A percentile compares a stretch with the other conserved stretches of the same genome.
These are phyloP conservation scores for Acanthaster planci DNA, from an alignment of 35 echinoderm and acorn worm genomes.

Conservation along the genomic window DNA sequence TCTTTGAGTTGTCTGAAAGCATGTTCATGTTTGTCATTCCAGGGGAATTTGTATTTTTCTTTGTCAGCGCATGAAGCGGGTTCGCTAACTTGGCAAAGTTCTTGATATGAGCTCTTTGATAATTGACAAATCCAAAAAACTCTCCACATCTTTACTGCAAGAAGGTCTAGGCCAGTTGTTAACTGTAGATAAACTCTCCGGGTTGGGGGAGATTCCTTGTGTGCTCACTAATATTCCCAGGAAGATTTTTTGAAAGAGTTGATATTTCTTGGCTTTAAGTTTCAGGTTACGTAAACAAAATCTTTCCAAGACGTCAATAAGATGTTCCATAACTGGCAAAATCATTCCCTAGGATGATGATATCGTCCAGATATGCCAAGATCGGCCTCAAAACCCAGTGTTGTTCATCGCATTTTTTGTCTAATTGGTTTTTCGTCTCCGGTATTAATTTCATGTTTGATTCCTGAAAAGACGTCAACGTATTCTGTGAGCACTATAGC, in stretches of 20 bases:
- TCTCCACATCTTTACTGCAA: constrained; percentile 15
- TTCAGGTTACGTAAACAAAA: not conserved
- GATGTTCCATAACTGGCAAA: not conserved
- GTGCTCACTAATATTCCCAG: not conserved
- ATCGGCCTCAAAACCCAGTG: not conserved
- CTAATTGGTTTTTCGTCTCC: constrained; percentile 38
- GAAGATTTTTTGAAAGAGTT: not conserved
- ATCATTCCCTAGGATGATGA: not conserved
- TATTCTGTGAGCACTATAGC: not conserved
- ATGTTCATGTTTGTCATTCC: constrained; percentile 18
- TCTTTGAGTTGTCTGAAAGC: constrained; percentile 2
- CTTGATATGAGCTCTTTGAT: constrained; percentile 35
- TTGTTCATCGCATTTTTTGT: constrained; percentile 38
- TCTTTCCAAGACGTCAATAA: not conserved
- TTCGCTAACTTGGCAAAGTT: constrained; percentile 27
- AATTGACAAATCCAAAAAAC: constrained; percentile 39
- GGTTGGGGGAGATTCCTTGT: not conserved
- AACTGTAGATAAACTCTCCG: not conserved
- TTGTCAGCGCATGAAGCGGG: constrained; percentile 35
- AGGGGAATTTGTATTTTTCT: constrained; percentile 34
- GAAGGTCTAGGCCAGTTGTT: constrained; percentile 25
- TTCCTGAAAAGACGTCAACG: constrained; percentile 9
- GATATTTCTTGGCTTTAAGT: constrained; percentile 3
- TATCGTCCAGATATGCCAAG: constrained; percentile 33
- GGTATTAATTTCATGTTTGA: constrained; percentile 16